These are phyloP conservation scores for Kryptopterus vitreolus DNA, from an alignment of 2,797 vertebrate genomes.

Conservation along the genomic window DNA sequence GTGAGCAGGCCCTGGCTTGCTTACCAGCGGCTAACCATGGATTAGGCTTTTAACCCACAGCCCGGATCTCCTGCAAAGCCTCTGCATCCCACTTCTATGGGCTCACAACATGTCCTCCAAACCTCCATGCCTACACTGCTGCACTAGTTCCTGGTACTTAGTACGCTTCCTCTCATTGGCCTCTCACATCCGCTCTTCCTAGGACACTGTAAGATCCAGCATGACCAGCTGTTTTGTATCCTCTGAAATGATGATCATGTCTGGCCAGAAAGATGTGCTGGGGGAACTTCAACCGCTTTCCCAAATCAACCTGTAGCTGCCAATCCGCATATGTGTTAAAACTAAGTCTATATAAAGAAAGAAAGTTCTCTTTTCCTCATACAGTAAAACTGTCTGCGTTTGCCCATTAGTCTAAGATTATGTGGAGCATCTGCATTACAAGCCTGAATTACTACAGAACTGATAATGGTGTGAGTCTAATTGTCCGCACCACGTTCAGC, in stretches of 20 bases:
- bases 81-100: background rate
- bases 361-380: too few relatives aligned
- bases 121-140: background rate
- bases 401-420: too few relatives aligned
- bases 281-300: background rate
- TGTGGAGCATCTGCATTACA: background rate
- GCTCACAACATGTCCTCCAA: too few relatives aligned
- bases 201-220: background rate
- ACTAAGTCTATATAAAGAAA: too few relatives aligned
- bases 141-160: background rate
- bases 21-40: too few relatives aligned
- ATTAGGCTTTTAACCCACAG: too few relatives aligned
- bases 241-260: background rate
- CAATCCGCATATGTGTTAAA: background rate
- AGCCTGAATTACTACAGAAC: background rate
- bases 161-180: background rate
- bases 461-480: background rate
- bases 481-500: background rate
- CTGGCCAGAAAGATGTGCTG: background rate
- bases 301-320: background rate
- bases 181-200: background rate
- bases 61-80: conserved; percentile 5
- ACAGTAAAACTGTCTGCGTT: too few relatives aligned
- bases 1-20: too few relatives aligned
- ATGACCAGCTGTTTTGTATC: background rate